Evolutionary conservation across 2,888 invertebrate genomes (phyloP), one percentile per base, ranked within the genome.

Genomic region (Limenitis camilla): DNA sequence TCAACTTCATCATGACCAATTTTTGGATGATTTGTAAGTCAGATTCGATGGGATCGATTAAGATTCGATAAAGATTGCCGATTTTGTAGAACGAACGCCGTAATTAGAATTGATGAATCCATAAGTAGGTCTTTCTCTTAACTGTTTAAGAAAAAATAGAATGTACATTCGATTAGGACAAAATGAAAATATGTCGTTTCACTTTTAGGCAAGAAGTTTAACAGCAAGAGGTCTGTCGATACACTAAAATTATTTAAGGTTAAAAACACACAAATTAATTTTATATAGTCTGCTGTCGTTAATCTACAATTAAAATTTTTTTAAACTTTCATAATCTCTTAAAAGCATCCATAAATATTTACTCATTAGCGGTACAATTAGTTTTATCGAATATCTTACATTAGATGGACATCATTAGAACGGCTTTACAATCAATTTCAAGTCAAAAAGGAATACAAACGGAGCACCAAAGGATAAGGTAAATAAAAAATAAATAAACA

Each of bases 401-500:
- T 80, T 74, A 80, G 76, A 78, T 68, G 72, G 71, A 77, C 74
- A 73, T 84, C 74, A 85, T 87, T 86, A 86, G 75, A 69, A 65
- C 69, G 69, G 71, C 73, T 78, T 81, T 81, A 87, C 84, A 87
- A 87, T 87, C 85, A 86, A 87, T 87, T 85, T 81, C 68, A 64
- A 78, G 67, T 72, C 71, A 72, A 81, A 84, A 83, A 76, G 66
- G 69, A 63, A 59, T 69, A 74, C 71, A 76, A 76, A 79, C 74
- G 74, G 72, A 74, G 74, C 76, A 78, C 69, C 75, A 74, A 80
- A 77, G 78, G 77, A 81, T 81, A 82, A 82, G 70, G 78, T 81
- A 81, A 85, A 82, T 80, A 86, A 84, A 86, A 84, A 84, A 84
- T 70, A 84, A 85, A 85, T 72, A 85, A 81, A 83, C 78, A 78